Conservation (phyloP, 1,140 invertebrate genomes). For the Probaryconus sp. region DNA sequence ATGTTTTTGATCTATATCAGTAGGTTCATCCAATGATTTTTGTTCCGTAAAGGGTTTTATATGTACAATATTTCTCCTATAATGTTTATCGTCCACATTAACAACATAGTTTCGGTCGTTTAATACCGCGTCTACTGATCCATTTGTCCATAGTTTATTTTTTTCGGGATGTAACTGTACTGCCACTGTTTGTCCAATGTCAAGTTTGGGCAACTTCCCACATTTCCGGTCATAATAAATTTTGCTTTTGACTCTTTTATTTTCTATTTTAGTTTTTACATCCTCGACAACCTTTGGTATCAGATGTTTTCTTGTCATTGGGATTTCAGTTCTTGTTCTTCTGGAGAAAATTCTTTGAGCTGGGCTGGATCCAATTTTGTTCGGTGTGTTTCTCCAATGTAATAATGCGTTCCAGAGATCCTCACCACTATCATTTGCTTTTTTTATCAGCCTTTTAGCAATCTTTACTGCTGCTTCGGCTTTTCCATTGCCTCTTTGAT, state of each 20-base stretch:
- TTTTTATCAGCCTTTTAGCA: slow-evolving; percentile 10
- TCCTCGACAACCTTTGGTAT: too few species aligned
- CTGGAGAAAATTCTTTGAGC: slow-evolving; percentile 3
- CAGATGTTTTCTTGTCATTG: too few species aligned
- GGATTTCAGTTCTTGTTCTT: neutral
- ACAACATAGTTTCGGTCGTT: too few species aligned
- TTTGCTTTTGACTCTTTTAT: neutral
- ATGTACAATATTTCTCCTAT: neutral
- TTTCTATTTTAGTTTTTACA: neutral
- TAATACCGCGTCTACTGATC: too few species aligned
- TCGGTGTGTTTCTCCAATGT: slow-evolving; percentile 13
- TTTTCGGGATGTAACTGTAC: too few species aligned
- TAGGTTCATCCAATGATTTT: too few species aligned
- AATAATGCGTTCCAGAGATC: slow-evolving; percentile 1
- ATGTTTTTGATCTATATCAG: too few species aligned
- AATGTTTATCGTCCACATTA: too few species aligned
- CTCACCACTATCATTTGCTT: neutral
- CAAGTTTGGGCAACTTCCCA: neutral
- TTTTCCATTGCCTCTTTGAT: slow-evolving; percentile 15
- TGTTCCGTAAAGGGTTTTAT: slow-evolving; percentile 1
- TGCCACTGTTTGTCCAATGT: too few species aligned
- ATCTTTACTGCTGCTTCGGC: slow-evolving; percentile 1
- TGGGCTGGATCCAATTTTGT: slow-evolving; percentile 12
- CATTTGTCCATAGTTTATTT: too few species aligned
- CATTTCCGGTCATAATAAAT: neutral